Conservation (phyloP, 1,140 invertebrate genomes). For the Muscidifurax raptorellus region DNA sequence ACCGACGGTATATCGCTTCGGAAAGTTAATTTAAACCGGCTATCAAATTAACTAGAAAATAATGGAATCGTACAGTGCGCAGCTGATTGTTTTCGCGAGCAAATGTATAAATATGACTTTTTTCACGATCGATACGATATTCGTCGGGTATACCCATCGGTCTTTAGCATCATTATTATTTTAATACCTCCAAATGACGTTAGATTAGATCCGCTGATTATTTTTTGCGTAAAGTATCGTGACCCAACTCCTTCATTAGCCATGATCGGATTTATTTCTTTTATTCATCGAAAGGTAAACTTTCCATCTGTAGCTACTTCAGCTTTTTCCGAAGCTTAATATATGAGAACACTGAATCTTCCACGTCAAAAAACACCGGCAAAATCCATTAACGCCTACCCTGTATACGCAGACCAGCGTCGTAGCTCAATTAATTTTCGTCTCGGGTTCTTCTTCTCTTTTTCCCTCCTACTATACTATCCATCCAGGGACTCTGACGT, state of each 20-base stretch:
- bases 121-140: neutral
- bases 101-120: neutral
- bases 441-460: constrained; percentile 9
- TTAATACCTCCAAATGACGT: neutral
- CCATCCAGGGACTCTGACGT: neutral
- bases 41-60: neutral
- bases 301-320: no score
- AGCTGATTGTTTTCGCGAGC: neutral
- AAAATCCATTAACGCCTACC: no score
- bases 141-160: neutral
- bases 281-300: no score
- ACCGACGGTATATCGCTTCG: neutral
- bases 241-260: no score
- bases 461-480: neutral
- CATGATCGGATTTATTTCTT: no score
- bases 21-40: neutral
- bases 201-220: no score
- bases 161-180: neutral
- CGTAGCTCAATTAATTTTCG: constrained; percentile 19
- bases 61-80: neutral
- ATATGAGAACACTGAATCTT: no score
- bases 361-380: no score
- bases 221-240: no score
- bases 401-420: no score
- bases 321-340: no score